Evolutionary conservation across 1,140 invertebrate genomes (phyloP).

Genomic region (Lerema accius): DNA sequence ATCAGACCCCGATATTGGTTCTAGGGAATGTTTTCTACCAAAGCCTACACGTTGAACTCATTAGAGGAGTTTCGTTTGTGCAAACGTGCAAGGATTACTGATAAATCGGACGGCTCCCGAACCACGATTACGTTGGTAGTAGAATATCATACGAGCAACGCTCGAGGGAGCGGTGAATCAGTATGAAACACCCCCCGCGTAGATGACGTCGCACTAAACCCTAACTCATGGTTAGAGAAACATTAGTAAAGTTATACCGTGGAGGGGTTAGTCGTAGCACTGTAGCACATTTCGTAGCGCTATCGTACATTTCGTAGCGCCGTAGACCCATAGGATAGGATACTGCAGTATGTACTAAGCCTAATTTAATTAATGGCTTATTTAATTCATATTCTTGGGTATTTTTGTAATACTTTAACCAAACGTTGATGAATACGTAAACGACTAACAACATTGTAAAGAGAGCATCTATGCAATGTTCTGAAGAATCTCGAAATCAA

Average conservation of each 20-base stretch:
- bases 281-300: too few species aligned
- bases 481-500: not conserved
- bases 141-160: conserved; percentile 3
- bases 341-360: too few species aligned
- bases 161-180: conserved; percentile 17
- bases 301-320: too few species aligned
- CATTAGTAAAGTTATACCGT: not conserved
- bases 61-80: conserved; percentile 7
- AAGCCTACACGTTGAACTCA: not conserved
- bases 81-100: conserved; percentile 9
- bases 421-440: not conserved
- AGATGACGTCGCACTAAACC: not conserved
- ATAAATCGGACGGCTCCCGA: not conserved
- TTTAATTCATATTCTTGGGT: too few species aligned
- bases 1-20: too few species aligned
- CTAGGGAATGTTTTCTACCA: too few species aligned
- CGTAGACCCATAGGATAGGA: too few species aligned
- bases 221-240: conserved; percentile 8
- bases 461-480: not conserved
- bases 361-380: too few species aligned
- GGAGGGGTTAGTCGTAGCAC: too few species aligned
- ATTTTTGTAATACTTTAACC: too few species aligned
- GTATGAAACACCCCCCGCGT: conserved; percentile 12
- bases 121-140: not conserved
- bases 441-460: not conserved